Base-by-base conservation (phyloP, 2,113 vertebrate species). In the Tachycineta bicolor region DNA sequence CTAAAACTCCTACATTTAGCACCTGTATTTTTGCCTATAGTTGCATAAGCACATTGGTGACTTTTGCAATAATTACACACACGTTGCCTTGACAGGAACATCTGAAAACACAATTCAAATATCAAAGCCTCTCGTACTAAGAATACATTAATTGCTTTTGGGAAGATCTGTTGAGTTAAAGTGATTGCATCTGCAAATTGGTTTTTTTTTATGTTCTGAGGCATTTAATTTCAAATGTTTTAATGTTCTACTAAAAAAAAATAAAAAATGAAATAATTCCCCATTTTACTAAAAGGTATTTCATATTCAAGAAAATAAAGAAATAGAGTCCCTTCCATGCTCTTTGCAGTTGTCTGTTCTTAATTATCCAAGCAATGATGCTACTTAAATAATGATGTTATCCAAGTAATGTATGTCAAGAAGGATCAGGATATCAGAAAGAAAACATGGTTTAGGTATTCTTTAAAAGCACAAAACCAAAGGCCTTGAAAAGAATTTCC, bases 191-290 rank as follows among this genome's bases (percentile, higher is more conserved):
- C 19, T 64, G 77, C 18, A 89, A n/a, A 41, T 65, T 37, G 6
- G 4, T 3, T 31, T 34, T 64, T 64, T 37, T 86, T 50, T 83
- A 70, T 59, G 31, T 29, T 71, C 23, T 5, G 11, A 67, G 33
- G 53, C n/a, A 76, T 90, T 91, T 82, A 23, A 59, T 76, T 83
- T 79, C 24, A 33, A 58, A 58, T 52, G 8, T 81, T 84, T 77
- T 29, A 37, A 77, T 37, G n/a, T 21, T 12, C 22, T 33, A 9
- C 8, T 75, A 29, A 77, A 80, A 59, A 65, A 59, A 43, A 41
- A 22, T 15, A 0, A n/a, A n/a, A n/a, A n/a, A 63, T 14, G 0
- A 64, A 43, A 33, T 12, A 53, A 50, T 15, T 23, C 4, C 1
- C 4, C 4, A 19, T 75, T 71, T 34, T 44, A 70, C 39, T 49